A percentile compares a stretch with the other conserved stretches of the same genome.
Evolutionary conservation across 2,113 vertebrate genomes (phyloP).

Genomic region (Eublepharis macularius): DNA sequence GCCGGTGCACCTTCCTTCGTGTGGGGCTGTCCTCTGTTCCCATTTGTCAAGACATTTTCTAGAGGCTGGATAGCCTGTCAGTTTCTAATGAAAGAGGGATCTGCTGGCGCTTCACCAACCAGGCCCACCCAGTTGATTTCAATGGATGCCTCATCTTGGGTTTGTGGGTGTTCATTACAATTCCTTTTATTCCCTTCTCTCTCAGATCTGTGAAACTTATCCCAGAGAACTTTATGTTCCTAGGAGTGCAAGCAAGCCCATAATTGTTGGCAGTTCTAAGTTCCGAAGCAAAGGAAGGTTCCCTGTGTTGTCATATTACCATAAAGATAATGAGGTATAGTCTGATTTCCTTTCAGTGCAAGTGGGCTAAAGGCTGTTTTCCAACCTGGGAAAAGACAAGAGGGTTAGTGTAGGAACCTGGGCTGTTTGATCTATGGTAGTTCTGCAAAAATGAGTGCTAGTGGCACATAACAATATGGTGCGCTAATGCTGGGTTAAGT

Average conservation of each 20-base stretch:
- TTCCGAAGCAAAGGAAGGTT: slow-evolving; percentile 99
- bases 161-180: neutral
- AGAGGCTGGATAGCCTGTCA: neutral
- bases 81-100: neutral
- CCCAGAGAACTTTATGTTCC: slow-evolving; percentile 95
- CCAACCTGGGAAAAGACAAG: slow-evolving; percentile 1
- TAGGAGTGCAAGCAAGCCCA: slow-evolving; percentile 89
- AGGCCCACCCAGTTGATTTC: neutral
- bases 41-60: neutral
- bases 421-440: neutral
- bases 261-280: slow-evolving; percentile 97
- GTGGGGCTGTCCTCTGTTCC: neutral
- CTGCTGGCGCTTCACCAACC: neutral
- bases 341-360: slow-evolving; percentile 28
- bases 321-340: slow-evolving; percentile 91
- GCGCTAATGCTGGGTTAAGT: neutral
- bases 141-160: neutral
- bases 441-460: neutral
- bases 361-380: slow-evolving; percentile 29
- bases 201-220: slow-evolving; percentile 96
- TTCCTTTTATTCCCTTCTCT: slow-evolving; percentile 7
- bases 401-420: neutral
- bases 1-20: neutral
- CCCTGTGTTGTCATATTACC: slow-evolving; percentile 94
- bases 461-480: neutral